Percentiles rank a stretch among this genome's conserved stretches.
These are phyloP conservation scores for Rafetus swinhoei DNA, from an alignment of 2,113 vertebrate genomes.

Conservation along the genomic window DNA sequence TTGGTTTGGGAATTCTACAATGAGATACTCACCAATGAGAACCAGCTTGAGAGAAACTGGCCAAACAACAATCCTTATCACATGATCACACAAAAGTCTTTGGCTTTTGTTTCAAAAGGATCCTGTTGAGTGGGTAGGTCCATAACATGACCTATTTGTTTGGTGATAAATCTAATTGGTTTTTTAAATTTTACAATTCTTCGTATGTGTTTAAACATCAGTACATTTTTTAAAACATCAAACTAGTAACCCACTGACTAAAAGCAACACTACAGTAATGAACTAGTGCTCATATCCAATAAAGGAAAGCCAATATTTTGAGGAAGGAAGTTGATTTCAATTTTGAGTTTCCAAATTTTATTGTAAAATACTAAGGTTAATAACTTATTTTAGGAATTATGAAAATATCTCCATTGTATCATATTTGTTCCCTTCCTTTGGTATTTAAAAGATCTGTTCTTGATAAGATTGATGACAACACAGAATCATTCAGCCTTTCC, in stretches of 20 bases:
- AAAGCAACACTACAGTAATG: background rate
- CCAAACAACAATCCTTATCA: slow-evolving; percentile 27
- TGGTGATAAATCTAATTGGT: background rate
- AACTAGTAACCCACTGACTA: background rate
- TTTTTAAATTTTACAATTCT: background rate
- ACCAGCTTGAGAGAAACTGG: slow-evolving; percentile 35
- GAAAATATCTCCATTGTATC: background rate
- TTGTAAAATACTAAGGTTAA: background rate
- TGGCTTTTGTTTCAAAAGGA: background rate
- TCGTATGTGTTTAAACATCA: background rate
- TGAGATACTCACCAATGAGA: slow-evolving; percentile 33
- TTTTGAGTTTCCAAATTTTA: background rate
- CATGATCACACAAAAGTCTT: background rate
- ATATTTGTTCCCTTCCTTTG: background rate
- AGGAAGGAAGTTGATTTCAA: background rate
- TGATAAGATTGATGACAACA: background rate
- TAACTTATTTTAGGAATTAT: background rate
- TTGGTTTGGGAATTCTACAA: slow-evolving; percentile 54
- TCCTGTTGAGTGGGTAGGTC: fast-evolving
- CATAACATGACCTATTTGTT: background rate
- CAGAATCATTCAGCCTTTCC: background rate
- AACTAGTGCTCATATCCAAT: background rate
- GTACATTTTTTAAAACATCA: background rate
- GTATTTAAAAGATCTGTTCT: background rate
- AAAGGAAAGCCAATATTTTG: background rate